Conservation (phyloP, 2,113 vertebrate genomes). For the Petromus typicus region DNA sequence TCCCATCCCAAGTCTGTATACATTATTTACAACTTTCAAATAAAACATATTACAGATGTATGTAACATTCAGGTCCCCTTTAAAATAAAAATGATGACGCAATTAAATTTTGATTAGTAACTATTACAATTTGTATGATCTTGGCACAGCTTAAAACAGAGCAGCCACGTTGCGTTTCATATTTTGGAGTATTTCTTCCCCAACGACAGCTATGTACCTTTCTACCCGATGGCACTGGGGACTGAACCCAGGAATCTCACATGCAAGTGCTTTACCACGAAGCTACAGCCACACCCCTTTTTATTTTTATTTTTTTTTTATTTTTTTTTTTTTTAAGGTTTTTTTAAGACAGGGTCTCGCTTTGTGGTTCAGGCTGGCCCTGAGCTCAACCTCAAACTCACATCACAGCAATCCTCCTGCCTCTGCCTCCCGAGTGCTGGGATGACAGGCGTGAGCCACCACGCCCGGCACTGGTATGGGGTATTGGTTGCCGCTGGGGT, state of each 20-base stretch:
- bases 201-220: not conserved
- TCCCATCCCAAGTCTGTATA: conserved; percentile 86
- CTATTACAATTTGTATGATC: conserved; percentile 69
- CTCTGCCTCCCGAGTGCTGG: too few species aligned
- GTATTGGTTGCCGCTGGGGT: too few species aligned
- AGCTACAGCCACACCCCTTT: not conserved
- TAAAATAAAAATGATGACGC: conserved; percentile 77
- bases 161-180: conserved; percentile 41
- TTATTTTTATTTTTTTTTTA: too few species aligned
- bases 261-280: not conserved
- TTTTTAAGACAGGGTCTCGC: too few species aligned
- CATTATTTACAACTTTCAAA: conserved; percentile 91
- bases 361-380: too few species aligned
- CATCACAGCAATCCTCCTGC: too few species aligned
- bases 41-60: conserved; percentile 84
- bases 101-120: conserved; percentile 73
- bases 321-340: too few species aligned
- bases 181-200: conserved; percentile 35
- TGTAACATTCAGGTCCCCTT: conserved; percentile 83
- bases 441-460: too few species aligned
- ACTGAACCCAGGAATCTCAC: not conserved
- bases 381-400: too few species aligned
- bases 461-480: too few species aligned
- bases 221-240: not conserved
- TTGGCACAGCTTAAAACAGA: conserved; percentile 84